Evolutionary conservation across 2,797 vertebrate species (phyloP).

Genomic region (Cygnus olor): DNA sequence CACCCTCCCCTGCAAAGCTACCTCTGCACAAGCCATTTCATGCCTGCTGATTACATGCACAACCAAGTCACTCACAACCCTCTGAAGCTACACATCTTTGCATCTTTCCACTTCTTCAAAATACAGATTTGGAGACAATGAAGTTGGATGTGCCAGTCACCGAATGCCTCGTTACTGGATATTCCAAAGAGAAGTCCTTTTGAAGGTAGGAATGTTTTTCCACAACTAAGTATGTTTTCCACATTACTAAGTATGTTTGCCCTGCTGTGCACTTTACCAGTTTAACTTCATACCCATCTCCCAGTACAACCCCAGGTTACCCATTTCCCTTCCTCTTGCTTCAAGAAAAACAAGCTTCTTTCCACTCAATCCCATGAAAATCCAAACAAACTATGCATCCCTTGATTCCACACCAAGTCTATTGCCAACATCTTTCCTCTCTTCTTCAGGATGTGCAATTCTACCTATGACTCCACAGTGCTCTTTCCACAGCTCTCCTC

Average conservation of each 20-base stretch:
- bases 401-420: not conserved
- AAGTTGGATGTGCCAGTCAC: not conserved
- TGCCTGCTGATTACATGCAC: not conserved
- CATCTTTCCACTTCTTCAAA: not conserved
- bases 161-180: not conserved
- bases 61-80: not conserved
- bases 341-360: not conserved
- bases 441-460: not conserved
- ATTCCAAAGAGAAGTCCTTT: not conserved
- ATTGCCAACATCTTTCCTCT: not conserved
- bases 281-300: not conserved
- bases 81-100: not conserved
- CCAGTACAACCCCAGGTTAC: not conserved
- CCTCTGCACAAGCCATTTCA: not conserved
- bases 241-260: not conserved
- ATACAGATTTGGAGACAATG: not conserved
- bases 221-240: rapidly evolving
- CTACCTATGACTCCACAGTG: not conserved
- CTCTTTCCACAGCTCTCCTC: not conserved
- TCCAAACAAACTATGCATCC: not conserved
- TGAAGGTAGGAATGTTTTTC: not conserved
- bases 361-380: not conserved
- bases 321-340: not conserved
- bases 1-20: not conserved
- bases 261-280: not conserved